These are phyloP conservation scores for Noctilio leporinus DNA, from an alignment of 2,113 vertebrate genomes.

Conservation along the genomic window DNA sequence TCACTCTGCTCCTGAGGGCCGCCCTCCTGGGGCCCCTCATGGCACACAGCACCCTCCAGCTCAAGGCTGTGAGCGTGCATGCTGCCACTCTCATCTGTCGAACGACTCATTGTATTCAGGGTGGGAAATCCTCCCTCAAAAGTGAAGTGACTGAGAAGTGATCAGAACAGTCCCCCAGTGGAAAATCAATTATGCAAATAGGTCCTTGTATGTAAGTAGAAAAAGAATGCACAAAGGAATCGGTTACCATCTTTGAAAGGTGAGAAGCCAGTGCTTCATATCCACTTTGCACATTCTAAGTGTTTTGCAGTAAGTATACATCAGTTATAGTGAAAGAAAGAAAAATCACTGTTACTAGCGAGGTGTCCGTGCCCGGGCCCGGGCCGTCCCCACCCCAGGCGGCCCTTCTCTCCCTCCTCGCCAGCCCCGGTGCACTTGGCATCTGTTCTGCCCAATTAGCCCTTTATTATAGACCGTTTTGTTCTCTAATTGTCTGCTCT, in stretches of 20 bases:
- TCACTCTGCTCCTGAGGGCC: neutral
- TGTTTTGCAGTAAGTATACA: neutral
- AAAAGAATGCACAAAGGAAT: neutral
- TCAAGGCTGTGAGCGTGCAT: rapidly evolving
- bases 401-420: neutral
- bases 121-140: neutral
- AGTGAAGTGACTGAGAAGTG: rapidly evolving
- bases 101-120: neutral
- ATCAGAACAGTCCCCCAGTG: neutral
- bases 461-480: neutral
- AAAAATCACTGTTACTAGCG: neutral
- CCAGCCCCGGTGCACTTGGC: neutral
- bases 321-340: neutral
- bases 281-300: neutral
- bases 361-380: neutral
- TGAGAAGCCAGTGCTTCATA: neutral
- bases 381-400: rapidly evolving
- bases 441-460: slow-evolving; percentile 22
- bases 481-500: neutral
- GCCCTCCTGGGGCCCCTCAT: rapidly evolving
- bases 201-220: neutral
- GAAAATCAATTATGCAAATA: neutral
- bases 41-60: neutral
- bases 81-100: rapidly evolving
- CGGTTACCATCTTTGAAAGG: neutral